phyloP scores from a whole-genome alignment of 2,113 vertebrate species.

The Phoxinus phoxinus region DNA sequence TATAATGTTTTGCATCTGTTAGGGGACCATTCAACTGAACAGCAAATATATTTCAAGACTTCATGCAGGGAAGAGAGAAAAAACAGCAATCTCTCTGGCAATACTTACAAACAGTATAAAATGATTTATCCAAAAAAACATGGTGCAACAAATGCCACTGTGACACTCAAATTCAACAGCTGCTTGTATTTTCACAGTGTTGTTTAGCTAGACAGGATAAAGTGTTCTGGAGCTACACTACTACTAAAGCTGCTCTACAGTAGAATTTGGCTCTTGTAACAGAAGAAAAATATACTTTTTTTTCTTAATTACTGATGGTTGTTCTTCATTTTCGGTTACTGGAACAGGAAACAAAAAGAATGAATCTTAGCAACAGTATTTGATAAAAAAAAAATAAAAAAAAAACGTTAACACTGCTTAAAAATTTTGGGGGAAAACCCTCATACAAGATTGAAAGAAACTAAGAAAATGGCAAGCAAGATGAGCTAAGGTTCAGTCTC shows the following conservation, averaged over 20 bases:
- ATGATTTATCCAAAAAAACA: not conserved
- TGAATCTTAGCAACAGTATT: slow-evolving; percentile 49
- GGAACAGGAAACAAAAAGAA: slow-evolving; percentile 50
- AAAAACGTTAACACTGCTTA: slow-evolving; percentile 68
- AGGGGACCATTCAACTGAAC: not conserved
- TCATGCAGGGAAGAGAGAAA: not conserved
- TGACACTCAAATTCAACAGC: slow-evolving; percentile 24
- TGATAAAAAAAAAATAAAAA: slow-evolving; percentile 57
- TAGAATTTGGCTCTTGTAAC: slow-evolving; percentile 43
- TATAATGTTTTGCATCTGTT: not conserved
- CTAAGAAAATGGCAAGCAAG: slow-evolving; percentile 68
- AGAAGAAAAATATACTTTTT: slow-evolving; percentile 15
- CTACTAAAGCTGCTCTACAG: not conserved
- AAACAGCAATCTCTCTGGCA: slow-evolving; percentile 26
- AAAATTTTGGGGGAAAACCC: slow-evolving; percentile 52
- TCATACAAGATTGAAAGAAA: slow-evolving; percentile 59
- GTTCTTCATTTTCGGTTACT: slow-evolving; percentile 66
- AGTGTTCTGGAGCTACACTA: not conserved
- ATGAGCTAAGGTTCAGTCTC: slow-evolving; percentile 54
- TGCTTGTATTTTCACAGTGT: slow-evolving; percentile 36
- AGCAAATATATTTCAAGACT: not conserved
- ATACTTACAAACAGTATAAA: slow-evolving; percentile 20
- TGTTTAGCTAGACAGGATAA: not conserved
- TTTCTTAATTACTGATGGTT: slow-evolving; percentile 38
- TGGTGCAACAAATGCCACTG: not conserved